Conservation (phyloP, 1,140 invertebrate genomes). For the Aethina tumida region DNA sequence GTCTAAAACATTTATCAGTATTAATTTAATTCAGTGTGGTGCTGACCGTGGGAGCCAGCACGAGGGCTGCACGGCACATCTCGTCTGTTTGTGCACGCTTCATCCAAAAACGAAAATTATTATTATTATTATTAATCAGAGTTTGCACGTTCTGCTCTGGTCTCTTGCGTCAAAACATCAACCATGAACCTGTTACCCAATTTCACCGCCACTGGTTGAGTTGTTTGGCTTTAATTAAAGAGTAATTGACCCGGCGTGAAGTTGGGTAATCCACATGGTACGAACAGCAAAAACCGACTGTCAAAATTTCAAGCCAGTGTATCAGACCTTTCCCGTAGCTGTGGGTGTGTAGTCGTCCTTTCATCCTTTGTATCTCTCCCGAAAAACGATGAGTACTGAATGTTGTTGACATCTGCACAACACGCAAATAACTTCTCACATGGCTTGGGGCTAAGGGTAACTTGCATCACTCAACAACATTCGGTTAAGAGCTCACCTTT, state of each 20-base stretch:
- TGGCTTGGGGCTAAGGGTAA: slow-evolving; percentile 29
- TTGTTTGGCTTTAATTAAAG: no score
- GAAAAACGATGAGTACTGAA: slow-evolving; percentile 17
- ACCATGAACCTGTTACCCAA: no score
- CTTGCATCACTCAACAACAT: slow-evolving; percentile 34
- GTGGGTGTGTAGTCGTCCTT: slow-evolving; percentile 28
- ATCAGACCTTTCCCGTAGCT: slow-evolving; percentile 17
- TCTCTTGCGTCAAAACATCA: slow-evolving; percentile 10
- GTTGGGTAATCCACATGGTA: no score
- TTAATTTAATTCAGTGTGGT: slow-evolving; percentile 28
- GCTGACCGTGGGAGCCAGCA: slow-evolving; percentile 38
- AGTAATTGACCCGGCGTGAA: no score
- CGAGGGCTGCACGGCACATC: slow-evolving; percentile 34
- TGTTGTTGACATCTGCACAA: slow-evolving; percentile 39
- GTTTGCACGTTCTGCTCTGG: slow-evolving; percentile 21
- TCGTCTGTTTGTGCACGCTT: slow-evolving; percentile 37
- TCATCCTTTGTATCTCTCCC: slow-evolving; percentile 8
- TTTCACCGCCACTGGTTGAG: no score
- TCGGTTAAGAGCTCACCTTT: slow-evolving; percentile 17
- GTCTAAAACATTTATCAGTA: slow-evolving; percentile 12
- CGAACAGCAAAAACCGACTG: no score
- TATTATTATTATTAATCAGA: slow-evolving; percentile 4
- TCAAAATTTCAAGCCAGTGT: slow-evolving; percentile 8
- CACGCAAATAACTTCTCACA: slow-evolving; percentile 41
- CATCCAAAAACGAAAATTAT: slow-evolving; percentile 26